Evolutionary conservation across 2,113 vertebrate species (phyloP).

Genomic region (Coryphaenoides rupestris): DNA sequence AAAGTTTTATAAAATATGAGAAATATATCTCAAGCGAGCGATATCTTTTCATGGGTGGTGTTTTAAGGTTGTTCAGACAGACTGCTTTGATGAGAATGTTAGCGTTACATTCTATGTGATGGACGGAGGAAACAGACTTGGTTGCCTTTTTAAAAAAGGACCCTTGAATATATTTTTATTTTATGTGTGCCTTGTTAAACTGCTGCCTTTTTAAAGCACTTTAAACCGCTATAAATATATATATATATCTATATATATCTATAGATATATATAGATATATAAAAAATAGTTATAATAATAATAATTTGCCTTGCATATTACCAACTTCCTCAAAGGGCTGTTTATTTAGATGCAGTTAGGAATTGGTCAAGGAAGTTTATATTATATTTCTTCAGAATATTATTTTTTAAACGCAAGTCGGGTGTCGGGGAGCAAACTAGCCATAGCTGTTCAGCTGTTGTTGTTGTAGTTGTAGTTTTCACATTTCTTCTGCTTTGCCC

Average conservation of each 20-base stretch:
- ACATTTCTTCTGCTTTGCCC: no score
- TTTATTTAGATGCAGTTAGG: slow-evolving; percentile 22
- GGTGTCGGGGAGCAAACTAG: slow-evolving; percentile 5
- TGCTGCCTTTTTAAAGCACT: slow-evolving; percentile 71
- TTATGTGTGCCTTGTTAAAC: slow-evolving; percentile 68
- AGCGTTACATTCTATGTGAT: slow-evolving; percentile 15
- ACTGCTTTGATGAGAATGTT: slow-evolving; percentile 26
- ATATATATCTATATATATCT: slow-evolving; percentile 23
- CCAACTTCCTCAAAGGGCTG: background rate
- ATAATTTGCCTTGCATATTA: background rate
- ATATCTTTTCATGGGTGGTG: background rate
- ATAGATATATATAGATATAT: background rate
- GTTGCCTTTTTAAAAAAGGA: slow-evolving; percentile 51
- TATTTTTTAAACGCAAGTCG: slow-evolving; percentile 22
- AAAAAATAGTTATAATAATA: background rate
- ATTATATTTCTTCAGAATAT: slow-evolving; percentile 24
- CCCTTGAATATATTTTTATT: slow-evolving; percentile 44
- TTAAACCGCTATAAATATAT: slow-evolving; percentile 56
- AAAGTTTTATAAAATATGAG: slow-evolving; percentile 18
- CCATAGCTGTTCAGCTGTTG: background rate
- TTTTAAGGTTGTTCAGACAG: slow-evolving; percentile 15
- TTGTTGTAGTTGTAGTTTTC: background rate
- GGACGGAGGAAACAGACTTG: slow-evolving; percentile 10
- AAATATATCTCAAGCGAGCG: slow-evolving; percentile 3
- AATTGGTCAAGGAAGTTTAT: slow-evolving; percentile 15